Conservation (phyloP, 2,888 invertebrate species). For the Beris morrisii region DNA sequence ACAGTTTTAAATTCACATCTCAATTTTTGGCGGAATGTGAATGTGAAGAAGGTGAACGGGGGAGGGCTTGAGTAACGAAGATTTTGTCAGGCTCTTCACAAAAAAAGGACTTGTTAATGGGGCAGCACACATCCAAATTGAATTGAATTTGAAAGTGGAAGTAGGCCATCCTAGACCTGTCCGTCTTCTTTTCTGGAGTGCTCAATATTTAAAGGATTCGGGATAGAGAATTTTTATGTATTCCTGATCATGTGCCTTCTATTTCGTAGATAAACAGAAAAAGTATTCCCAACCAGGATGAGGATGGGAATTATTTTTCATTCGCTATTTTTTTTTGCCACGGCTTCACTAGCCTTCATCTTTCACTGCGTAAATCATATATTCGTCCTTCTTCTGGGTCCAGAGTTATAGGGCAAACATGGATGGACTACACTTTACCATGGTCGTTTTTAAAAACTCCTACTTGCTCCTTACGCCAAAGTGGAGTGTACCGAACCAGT, state of each 20-base stretch:
- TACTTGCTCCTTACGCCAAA: background rate
- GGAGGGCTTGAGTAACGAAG: too few species aligned
- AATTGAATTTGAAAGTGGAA: too few species aligned
- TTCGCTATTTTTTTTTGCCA: background rate
- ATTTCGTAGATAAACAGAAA: constrained; percentile 24
- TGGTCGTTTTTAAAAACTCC: constrained; percentile 21
- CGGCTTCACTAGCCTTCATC: background rate
- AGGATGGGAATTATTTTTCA: background rate
- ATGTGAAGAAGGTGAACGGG: too few species aligned
- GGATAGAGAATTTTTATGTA: constrained; percentile 17
- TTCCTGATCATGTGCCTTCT: constrained; percentile 28
- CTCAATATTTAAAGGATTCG: too few species aligned
- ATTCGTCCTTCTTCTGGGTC: constrained; percentile 20
- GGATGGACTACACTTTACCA: constrained; percentile 26
- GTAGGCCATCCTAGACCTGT: too few species aligned
- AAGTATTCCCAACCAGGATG: background rate
- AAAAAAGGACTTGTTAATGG: too few species aligned
- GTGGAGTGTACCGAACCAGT: background rate
- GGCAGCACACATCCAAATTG: too few species aligned
- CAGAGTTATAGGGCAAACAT: constrained; percentile 25
- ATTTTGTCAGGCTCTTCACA: too few species aligned
- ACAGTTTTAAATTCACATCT: too few species aligned
- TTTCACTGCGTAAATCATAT: constrained; percentile 34
- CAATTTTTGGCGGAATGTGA: too few species aligned
- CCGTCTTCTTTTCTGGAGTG: too few species aligned